Evolutionary conservation across 2,888 invertebrate genomes (phyloP).

Genomic region (Heliconius hortense): DNA sequence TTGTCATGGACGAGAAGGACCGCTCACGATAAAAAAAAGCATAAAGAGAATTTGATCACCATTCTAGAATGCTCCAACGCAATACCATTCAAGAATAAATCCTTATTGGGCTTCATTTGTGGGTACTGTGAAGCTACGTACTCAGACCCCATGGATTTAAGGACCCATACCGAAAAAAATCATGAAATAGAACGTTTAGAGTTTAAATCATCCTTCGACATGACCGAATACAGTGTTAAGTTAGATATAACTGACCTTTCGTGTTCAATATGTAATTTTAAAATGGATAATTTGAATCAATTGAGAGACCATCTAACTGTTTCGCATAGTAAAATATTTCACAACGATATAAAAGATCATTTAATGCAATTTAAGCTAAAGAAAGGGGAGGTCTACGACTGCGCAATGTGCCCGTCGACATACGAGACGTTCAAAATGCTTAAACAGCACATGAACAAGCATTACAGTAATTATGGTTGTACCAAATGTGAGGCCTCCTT

Average conservation of each 20-base stretch:
- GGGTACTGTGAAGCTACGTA: constrained; percentile 61
- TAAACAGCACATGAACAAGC: constrained; percentile 73
- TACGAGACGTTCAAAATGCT: constrained; percentile 75
- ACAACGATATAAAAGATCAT: constrained; percentile 67
- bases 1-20: constrained; percentile 50
- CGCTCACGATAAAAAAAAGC: constrained; percentile 56
- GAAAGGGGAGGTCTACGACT: constrained; percentile 65
- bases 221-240: constrained; percentile 61
- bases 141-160: constrained; percentile 63
- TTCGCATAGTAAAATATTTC: constrained; percentile 53
- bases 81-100: constrained; percentile 65
- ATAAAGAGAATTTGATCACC: constrained; percentile 60
- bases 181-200: constrained; percentile 57
- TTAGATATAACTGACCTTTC: constrained; percentile 56
- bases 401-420: constrained; percentile 62
- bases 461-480: constrained; percentile 67
- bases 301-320: constrained; percentile 62
- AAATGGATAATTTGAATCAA: constrained; percentile 50
- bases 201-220: constrained; percentile 57
- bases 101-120: constrained; percentile 62
- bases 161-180: constrained; percentile 49
- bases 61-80: constrained; percentile 66
- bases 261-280: constrained; percentile 57
- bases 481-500: constrained; percentile 60
- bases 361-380: constrained; percentile 66